phyloP scores from a whole-genome alignment of 2,797 vertebrate species.

The Mallotus villosus region DNA sequence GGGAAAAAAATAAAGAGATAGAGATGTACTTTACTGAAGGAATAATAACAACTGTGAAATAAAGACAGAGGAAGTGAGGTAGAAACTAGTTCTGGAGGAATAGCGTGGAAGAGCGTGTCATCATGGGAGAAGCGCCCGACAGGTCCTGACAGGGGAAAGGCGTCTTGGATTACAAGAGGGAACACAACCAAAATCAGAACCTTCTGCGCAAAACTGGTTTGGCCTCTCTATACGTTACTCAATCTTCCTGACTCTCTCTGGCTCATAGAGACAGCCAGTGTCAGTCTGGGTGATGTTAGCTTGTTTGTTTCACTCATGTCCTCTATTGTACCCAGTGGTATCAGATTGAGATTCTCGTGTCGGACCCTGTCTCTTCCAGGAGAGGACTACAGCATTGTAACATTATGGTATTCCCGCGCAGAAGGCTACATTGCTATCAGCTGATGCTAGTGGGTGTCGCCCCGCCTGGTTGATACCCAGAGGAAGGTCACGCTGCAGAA shows the following conservation, averaged over 20 bases:
- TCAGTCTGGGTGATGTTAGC: background rate
- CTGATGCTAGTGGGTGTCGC: background rate
- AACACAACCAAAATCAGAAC: background rate
- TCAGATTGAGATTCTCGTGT: background rate
- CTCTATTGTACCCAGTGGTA: background rate
- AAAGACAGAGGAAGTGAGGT: background rate
- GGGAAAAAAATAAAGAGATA: no score
- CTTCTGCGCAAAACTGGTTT: background rate
- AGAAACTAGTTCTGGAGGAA: background rate
- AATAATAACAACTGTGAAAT: no score
- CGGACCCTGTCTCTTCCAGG: no score
- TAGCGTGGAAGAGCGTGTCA: background rate
- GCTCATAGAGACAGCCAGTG: background rate
- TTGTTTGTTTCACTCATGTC: background rate
- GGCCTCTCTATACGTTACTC: background rate
- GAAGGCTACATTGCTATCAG: background rate
- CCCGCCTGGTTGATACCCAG: background rate
- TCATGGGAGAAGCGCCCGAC: background rate
- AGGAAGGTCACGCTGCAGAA: background rate
- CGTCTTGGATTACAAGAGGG: background rate
- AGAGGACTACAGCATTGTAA: no score
- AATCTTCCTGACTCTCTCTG: no score
- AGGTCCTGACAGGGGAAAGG: background rate
- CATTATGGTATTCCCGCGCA: background rate
- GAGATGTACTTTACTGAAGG: no score